Percentiles rank a stretch among this genome's conserved stretches.
These are phyloP conservation scores for Cheilosia impressa DNA, from an alignment of 2,888 invertebrate genomes.

Conservation along the genomic window DNA sequence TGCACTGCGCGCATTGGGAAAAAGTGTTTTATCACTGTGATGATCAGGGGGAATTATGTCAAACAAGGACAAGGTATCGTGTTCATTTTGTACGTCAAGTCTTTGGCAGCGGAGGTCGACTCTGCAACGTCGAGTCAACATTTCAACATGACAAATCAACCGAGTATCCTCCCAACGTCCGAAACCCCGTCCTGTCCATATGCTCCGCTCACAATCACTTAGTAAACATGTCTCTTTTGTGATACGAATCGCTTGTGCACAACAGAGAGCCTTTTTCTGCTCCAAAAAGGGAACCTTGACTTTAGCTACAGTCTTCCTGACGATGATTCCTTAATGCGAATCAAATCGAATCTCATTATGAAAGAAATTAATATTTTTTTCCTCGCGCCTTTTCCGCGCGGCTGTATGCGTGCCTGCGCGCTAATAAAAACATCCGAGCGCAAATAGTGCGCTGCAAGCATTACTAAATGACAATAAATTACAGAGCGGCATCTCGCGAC, in stretches of 20 bases:
- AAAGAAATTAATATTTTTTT: constrained; percentile 66
- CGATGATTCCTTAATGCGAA: constrained; percentile 57
- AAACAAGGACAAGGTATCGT: constrained; percentile 81
- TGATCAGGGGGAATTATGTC: constrained; percentile 83
- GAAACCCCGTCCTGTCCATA: constrained; percentile 4
- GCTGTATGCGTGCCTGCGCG: neutral
- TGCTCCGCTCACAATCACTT: constrained; percentile 36
- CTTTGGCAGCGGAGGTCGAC: constrained; percentile 19
- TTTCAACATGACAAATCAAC: constrained; percentile 62
- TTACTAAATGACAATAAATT: constrained; percentile 74
- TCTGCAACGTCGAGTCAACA: constrained; percentile 24
- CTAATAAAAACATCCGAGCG: constrained; percentile 69
- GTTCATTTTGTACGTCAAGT: constrained; percentile 69
- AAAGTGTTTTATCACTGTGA: constrained; percentile 80
- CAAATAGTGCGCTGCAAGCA: constrained; percentile 60
- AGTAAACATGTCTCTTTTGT: constrained; percentile 55
- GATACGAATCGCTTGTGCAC: constrained; percentile 63
- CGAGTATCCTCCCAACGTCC: constrained; percentile 5
- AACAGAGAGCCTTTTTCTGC: constrained; percentile 23
- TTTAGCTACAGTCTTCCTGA: neutral
- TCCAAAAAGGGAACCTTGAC: constrained; percentile 25
- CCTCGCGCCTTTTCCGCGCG: neutral
- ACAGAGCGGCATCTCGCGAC: constrained; percentile 23
- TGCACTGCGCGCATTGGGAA: constrained; percentile 46
- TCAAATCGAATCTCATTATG: constrained; percentile 71